phyloP scores from a whole-genome alignment of 2,888 invertebrate species.

The Eudasyphora cyanicolor region DNA sequence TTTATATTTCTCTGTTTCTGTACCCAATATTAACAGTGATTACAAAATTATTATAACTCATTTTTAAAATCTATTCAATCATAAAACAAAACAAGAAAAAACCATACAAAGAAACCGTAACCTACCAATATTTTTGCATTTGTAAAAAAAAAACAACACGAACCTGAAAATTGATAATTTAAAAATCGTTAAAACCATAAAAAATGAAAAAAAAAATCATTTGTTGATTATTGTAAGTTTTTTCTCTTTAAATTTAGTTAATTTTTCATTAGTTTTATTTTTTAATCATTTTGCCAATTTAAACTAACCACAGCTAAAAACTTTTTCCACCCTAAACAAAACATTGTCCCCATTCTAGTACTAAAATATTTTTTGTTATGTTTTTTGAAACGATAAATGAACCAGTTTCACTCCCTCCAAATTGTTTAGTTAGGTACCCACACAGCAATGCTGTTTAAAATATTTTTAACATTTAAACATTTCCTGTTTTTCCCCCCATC shows the following conservation, averaged over 20 bases:
- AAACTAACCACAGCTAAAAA: neutral
- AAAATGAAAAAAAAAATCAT: conserved; percentile 24
- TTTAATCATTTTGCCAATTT: conserved; percentile 13
- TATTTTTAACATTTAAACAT: neutral
- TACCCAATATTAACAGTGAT: neutral
- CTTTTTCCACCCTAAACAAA: neutral
- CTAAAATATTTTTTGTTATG: conserved; percentile 21
- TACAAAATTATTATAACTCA: neutral
- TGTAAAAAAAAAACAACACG: conserved; percentile 47
- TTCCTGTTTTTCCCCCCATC: neutral
- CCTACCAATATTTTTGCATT: conserved; percentile 61
- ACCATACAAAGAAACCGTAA: conserved; percentile 32
- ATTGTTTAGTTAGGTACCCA: conserved; percentile 7
- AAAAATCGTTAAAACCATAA: conserved; percentile 35
- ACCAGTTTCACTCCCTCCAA: conserved; percentile 16
- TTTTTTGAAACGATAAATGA: conserved; percentile 14
- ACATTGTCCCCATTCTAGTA: neutral
- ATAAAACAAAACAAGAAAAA: conserved; percentile 3
- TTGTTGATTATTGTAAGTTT: conserved; percentile 59
- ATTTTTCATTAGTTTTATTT: conserved; percentile 61
- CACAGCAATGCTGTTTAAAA: conserved; percentile 25
- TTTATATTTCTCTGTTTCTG: too few species aligned
- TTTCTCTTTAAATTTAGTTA: conserved; percentile 55
- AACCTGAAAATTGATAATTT: conserved; percentile 43
- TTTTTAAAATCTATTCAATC: neutral